Percentiles rank a stretch among this genome's conserved stretches.
These are phyloP conservation scores for Polymixis flavicincta DNA, from an alignment of 2,888 invertebrate species.

Conservation along the genomic window DNA sequence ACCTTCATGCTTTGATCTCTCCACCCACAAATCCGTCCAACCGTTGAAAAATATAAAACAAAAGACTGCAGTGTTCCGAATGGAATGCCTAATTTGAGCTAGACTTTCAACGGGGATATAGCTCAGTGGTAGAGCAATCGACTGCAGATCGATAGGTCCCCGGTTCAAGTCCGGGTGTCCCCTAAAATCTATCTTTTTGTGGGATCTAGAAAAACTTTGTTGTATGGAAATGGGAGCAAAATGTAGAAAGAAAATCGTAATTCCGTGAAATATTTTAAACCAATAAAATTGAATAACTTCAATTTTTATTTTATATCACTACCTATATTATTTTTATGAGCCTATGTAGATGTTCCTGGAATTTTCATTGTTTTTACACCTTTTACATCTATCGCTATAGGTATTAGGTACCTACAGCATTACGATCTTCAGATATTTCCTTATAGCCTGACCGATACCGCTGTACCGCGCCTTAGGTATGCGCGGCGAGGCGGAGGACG, in stretches of 20 bases:
- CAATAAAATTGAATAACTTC: neutral
- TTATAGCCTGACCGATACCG: no score
- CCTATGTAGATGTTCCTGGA: neutral
- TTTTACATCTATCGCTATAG: no score
- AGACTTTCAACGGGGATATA: constrained; percentile 77
- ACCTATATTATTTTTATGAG: neutral
- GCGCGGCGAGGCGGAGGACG: no score
- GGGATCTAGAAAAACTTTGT: neutral
- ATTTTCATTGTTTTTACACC: neutral
- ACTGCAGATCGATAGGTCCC: constrained; percentile 90
- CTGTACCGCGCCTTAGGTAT: no score
- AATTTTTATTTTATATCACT: neutral
- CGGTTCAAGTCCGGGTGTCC: constrained; percentile 89
- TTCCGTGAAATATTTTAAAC: neutral
- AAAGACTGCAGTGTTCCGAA: constrained; percentile 28
- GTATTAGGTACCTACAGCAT: neutral
- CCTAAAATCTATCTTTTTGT: constrained; percentile 87
- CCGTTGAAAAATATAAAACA: constrained; percentile 45
- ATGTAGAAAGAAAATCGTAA: neutral
- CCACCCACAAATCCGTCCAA: constrained; percentile 1
- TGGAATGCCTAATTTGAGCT: constrained; percentile 19
- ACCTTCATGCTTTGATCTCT: neutral
- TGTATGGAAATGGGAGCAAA: neutral
- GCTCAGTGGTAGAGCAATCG: constrained; percentile 90
- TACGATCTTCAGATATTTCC: neutral